A percentile compares a stretch with the other conserved stretches of the same genome.
phyloP scores from a whole-genome alignment of 2,888 invertebrate genomes.

The Callyntrura sp. region DNA sequence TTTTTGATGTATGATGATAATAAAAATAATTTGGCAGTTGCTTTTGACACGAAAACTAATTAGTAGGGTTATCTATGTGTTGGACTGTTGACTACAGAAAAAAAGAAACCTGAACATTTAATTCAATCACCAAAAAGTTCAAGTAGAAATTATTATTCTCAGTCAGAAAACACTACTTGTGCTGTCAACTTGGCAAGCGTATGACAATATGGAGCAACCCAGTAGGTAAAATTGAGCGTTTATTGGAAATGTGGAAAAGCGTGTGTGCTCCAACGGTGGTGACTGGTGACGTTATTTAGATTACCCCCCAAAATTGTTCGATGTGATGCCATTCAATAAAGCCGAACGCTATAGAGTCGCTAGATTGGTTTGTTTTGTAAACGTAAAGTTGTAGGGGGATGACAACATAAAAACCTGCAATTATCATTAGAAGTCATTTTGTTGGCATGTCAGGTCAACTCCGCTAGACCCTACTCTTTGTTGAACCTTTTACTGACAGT shows the following conservation, averaged over 20 bases:
- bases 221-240: not conserved
- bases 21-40: slow-evolving; percentile 22
- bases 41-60: slow-evolving; percentile 40
- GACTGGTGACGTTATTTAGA: not conserved
- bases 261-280: slow-evolving; percentile 23
- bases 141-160: no score
- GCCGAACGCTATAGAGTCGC: not conserved
- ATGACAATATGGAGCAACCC: slow-evolving; percentile 12
- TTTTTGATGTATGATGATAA: slow-evolving; percentile 32
- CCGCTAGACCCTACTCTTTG: slow-evolving; percentile 9
- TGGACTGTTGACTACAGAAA: no score
- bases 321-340: not conserved
- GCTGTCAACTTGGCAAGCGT: no score
- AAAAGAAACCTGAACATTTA: no score
- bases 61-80: not conserved
- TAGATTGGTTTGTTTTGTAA: not conserved
- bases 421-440: slow-evolving; percentile 63
- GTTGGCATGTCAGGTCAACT: slow-evolving; percentile 24
- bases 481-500: not conserved
- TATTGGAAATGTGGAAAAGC: slow-evolving; percentile 19
- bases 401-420: slow-evolving; percentile 15
- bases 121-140: not conserved
- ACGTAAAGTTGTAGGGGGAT: not conserved
- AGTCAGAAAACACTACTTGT: no score
- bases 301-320: not conserved